phyloP scores from a whole-genome alignment of 2,888 invertebrate genomes.

The Rotaria sp. region DNA sequence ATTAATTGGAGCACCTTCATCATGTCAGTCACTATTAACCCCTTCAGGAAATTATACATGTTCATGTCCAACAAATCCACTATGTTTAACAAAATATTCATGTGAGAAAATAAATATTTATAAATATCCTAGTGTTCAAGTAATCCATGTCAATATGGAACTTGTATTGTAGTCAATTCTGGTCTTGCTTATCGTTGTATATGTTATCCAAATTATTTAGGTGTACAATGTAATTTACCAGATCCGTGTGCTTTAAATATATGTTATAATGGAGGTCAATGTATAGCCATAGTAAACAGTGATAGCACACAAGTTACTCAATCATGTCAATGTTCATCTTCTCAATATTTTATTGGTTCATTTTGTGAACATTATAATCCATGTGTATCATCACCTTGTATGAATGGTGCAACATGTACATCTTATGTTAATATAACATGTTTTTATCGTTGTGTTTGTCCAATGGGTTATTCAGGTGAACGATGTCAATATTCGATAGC shows the following conservation, averaged over 20 bases:
- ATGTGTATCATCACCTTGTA: slow-evolving; percentile 38
- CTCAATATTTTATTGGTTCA: slow-evolving; percentile 22
- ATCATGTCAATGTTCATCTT: background rate
- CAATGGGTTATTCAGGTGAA: slow-evolving; percentile 62
- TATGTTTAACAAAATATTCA: background rate
- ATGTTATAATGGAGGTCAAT: slow-evolving; percentile 37
- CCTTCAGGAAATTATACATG: background rate
- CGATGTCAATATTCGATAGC: slow-evolving; percentile 65
- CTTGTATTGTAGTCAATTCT: background rate
- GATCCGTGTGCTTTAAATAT: background rate
- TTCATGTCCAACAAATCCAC: background rate
- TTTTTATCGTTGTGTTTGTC: slow-evolving; percentile 55
- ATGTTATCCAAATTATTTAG: slow-evolving; percentile 57
- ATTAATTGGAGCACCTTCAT: background rate
- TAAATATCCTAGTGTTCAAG: background rate
- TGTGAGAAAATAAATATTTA: no score
- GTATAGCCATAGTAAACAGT: background rate
- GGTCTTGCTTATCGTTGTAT: slow-evolving; percentile 53
- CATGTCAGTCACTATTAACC: background rate
- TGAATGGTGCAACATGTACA: slow-evolving; percentile 37
- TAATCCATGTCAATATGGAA: slow-evolving; percentile 17
- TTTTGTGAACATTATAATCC: slow-evolving; percentile 36
- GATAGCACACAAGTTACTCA: background rate
- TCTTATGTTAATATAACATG: background rate
- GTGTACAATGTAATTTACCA: slow-evolving; percentile 72